These are phyloP conservation scores for Centropus unirufus DNA, from an alignment of 2,113 vertebrate species.

Conservation along the genomic window DNA sequence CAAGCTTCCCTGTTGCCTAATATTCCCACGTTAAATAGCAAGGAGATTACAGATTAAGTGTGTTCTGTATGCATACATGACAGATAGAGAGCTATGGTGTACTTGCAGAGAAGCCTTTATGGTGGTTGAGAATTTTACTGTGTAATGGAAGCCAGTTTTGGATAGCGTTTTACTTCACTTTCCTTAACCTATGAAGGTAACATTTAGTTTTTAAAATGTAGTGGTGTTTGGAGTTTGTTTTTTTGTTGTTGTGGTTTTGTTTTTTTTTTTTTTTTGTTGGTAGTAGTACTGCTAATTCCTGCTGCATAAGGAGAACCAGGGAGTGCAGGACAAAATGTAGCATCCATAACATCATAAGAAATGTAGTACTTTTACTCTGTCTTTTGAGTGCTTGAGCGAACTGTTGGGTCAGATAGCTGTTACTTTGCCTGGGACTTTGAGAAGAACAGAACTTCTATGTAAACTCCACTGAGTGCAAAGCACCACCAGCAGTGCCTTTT, in stretches of 20 bases:
- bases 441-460: background rate
- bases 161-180: background rate
- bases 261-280: background rate
- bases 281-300: background rate
- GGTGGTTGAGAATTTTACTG: background rate
- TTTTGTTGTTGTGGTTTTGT: background rate
- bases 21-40: constrained; percentile 27
- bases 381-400: background rate
- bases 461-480: background rate
- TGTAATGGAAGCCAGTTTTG: background rate
- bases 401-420: background rate
- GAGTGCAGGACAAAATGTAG: background rate
- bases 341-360: background rate
- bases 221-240: too few species aligned
- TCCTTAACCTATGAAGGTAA: background rate
- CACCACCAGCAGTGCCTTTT: background rate
- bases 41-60: constrained; percentile 15
- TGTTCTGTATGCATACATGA: background rate
- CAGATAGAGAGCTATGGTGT: background rate
- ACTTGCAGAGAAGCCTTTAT: background rate
- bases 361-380: fast-evolving
- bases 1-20: constrained; percentile 37
- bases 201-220: background rate
- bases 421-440: background rate
- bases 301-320: background rate